Percentiles rank a stretch among this genome's conserved stretches.
Conservation (phyloP, 2,888 invertebrate genomes). For the Spatulosminthurus flaviceps region DNA sequence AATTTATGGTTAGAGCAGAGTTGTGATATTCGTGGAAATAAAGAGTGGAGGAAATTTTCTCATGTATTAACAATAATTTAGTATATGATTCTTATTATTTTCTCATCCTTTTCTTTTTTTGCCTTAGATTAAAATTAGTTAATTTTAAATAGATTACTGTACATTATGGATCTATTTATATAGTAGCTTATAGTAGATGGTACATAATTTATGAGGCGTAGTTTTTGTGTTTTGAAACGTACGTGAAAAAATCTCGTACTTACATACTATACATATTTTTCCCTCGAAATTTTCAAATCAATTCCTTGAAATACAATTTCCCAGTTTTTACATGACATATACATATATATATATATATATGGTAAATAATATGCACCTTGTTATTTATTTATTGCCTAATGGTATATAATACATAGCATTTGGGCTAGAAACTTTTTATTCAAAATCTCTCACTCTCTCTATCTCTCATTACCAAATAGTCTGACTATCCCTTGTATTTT, state of each 20-base stretch:
- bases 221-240: no score
- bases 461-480: neutral
- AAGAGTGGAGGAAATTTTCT: neutral
- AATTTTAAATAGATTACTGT: neutral
- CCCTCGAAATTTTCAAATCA: no score
- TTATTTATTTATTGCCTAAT: neutral
- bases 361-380: neutral
- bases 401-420: neutral
- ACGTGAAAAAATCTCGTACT: no score
- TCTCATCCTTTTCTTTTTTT: neutral
- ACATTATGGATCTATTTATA: no score
- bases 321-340: neutral
- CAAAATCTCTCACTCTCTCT: neutral
- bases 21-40: neutral
- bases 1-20: neutral
- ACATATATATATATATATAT: no score
- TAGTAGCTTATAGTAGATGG: no score
- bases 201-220: no score
- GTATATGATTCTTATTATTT: constrained; percentile 3
- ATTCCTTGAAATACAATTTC: neutral
- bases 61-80: constrained; percentile 4
- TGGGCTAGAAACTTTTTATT: neutral
- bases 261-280: no score
- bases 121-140: neutral
- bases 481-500: neutral